Conservation (phyloP, 2,888 invertebrate species). For the Watsonalla cultraria region DNA sequence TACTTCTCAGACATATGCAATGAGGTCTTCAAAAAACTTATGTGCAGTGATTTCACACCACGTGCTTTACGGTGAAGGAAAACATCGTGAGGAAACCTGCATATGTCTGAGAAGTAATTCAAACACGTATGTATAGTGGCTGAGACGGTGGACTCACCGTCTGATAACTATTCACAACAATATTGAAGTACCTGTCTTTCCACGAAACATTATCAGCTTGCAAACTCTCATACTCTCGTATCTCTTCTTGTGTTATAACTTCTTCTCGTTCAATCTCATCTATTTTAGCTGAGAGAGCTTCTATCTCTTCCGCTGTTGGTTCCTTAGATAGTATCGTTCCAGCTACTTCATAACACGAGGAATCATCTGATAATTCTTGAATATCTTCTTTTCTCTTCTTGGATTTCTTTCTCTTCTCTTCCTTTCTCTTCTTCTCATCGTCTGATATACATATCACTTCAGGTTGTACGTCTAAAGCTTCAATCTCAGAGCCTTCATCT, state of each 20-base stretch:
- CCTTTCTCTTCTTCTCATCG: slow-evolving; percentile 57
- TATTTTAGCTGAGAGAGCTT: slow-evolving; percentile 67
- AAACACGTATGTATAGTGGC: too few species aligned
- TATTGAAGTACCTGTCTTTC: slow-evolving; percentile 60
- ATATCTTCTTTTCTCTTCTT: slow-evolving; percentile 45
- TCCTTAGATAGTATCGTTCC: slow-evolving; percentile 62
- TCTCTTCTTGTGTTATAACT: slow-evolving; percentile 42
- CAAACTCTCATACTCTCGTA: slow-evolving; percentile 30
- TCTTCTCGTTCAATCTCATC: slow-evolving; percentile 63
- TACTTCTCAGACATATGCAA: too few species aligned
- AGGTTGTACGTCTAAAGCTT: slow-evolving; percentile 47
- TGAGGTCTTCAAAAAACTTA: too few species aligned
- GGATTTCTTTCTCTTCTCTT: slow-evolving; percentile 63
- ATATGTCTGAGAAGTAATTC: too few species aligned
- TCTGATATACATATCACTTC: slow-evolving; percentile 78
- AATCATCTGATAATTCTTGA: slow-evolving; percentile 61
- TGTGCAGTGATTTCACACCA: too few species aligned
- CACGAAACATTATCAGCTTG: slow-evolving; percentile 59
- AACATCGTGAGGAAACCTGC: too few species aligned
- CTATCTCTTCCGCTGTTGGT: slow-evolving; percentile 64
- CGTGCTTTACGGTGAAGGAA: too few species aligned
- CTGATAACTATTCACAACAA: too few species aligned
- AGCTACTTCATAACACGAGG: slow-evolving; percentile 57
- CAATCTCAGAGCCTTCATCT: slow-evolving; percentile 57
- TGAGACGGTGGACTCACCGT: too few species aligned